Percentiles rank a stretch among this genome's conserved stretches.
Conservation (phyloP, 2,888 invertebrate genomes). For the Homarus gammarus region DNA sequence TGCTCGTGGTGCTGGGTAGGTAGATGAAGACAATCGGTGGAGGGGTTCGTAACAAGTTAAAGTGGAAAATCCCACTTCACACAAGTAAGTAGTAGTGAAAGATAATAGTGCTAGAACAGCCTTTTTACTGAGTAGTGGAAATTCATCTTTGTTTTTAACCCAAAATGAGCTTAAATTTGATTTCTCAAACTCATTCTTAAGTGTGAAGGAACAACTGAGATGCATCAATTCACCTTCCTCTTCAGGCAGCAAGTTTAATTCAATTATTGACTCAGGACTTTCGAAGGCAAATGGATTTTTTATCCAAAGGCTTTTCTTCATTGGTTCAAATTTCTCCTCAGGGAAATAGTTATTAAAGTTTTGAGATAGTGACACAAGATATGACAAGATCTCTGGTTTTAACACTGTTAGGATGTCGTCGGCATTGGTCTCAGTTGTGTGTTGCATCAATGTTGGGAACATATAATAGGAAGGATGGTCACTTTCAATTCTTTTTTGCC, state of each 20-base stretch:
- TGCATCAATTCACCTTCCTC: not conserved
- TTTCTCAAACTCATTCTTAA: not conserved
- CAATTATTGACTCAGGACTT: conserved; percentile 12
- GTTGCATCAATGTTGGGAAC: conserved; percentile 6
- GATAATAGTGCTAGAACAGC: too few relatives aligned
- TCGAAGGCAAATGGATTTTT: conserved; percentile 11
- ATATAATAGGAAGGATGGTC: not conserved
- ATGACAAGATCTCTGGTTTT: not conserved
- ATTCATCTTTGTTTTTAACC: not conserved
- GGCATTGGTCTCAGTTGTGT: too few relatives aligned
- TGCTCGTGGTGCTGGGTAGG: too few relatives aligned
- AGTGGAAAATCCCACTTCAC: conserved; percentile 11
- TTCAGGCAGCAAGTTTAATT: not conserved
- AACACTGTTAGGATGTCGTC: not conserved
- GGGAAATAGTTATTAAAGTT: conserved; percentile 12
- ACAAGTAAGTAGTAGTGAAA: conserved; percentile 1
- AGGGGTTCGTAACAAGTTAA: too few relatives aligned
- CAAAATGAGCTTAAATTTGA: not conserved
- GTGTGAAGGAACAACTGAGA: conserved; percentile 12
- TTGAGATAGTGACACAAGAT: not conserved
- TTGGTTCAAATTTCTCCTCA: not conserved
- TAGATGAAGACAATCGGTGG: too few relatives aligned
- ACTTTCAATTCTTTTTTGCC: too few relatives aligned
- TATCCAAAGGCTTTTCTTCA: conserved; percentile 2
- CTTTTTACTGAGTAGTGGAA: not conserved